A percentile compares a stretch with the other conserved stretches of the same genome.
These are phyloP conservation scores for Ganaspis brasiliensis DNA, from an alignment of 2,888 invertebrate genomes.

Conservation along the genomic window DNA sequence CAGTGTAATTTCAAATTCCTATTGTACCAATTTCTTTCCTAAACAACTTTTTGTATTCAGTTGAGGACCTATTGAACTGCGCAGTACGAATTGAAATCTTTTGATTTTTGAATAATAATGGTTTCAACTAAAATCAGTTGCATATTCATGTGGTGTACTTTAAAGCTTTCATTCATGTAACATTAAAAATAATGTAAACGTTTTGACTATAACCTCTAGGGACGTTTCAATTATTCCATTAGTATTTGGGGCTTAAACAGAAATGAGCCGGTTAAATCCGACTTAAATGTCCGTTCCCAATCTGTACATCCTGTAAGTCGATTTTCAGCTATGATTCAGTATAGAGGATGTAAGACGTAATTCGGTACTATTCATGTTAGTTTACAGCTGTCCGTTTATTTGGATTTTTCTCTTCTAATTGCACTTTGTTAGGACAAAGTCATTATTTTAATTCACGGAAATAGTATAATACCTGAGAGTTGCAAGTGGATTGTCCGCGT, in stretches of 20 bases:
- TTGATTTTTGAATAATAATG: no score
- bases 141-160: not conserved
- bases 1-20: no score
- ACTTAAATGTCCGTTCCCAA: slow-evolving; percentile 41
- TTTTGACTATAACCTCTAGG: slow-evolving; percentile 9
- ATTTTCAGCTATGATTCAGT: slow-evolving; percentile 39
- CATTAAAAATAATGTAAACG: not conserved
- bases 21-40: no score
- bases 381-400: not conserved
- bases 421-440: not conserved
- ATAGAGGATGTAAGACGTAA: slow-evolving; percentile 26
- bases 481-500: no score
- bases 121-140: no score
- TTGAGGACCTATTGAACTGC: no score
- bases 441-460: not conserved
- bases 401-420: not conserved
- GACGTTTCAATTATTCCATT: slow-evolving; percentile 34
- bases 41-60: no score
- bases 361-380: slow-evolving; percentile 6
- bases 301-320: slow-evolving; percentile 43
- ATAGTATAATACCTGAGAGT: no score
- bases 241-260: slow-evolving; percentile 36
- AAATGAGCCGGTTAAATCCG: slow-evolving; percentile 36
- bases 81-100: no score
- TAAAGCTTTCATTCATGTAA: not conserved